Evolutionary conservation across 2,797 vertebrate species (phyloP).

Genomic region (Synaphobranchus kaupii): DNA sequence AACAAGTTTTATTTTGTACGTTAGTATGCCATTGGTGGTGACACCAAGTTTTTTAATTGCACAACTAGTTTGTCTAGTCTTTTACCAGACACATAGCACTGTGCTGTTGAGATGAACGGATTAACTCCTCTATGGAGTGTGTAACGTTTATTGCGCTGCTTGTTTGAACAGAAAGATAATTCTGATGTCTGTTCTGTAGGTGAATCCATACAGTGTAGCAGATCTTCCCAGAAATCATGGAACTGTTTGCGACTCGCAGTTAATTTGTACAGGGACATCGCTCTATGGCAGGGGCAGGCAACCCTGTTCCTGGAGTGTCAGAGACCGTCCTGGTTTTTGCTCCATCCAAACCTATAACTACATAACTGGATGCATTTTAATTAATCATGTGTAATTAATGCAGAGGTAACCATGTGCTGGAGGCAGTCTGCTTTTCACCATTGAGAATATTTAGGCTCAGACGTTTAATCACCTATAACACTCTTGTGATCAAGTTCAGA

Average conservation of each 20-base stretch:
- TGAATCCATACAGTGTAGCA: slow-evolving; percentile 70
- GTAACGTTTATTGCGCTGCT: background rate
- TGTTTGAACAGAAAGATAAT: background rate
- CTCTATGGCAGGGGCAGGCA: background rate
- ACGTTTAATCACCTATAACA: no score
- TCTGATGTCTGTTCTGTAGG: slow-evolving; percentile 54
- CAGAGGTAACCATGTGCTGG: no score
- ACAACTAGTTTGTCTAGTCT: background rate
- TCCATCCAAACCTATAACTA: no score
- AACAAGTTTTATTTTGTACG: background rate
- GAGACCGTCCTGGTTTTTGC: no score
- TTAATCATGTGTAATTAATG: no score
- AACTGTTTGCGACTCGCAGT: slow-evolving; percentile 33
- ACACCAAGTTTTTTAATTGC: background rate
- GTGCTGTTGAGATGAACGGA: background rate
- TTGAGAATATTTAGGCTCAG: no score
- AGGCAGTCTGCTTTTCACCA: no score
- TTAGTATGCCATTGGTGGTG: background rate
- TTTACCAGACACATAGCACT: background rate
- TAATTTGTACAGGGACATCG: slow-evolving; percentile 51
- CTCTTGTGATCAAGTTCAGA: no score
- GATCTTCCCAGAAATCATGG: slow-evolving; percentile 53
- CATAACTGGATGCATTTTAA: no score
- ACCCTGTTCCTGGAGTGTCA: no score
- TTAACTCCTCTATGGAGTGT: background rate